Conservation (phyloP, 2,888 invertebrate species). For the Trichogramma evanescens region DNA sequence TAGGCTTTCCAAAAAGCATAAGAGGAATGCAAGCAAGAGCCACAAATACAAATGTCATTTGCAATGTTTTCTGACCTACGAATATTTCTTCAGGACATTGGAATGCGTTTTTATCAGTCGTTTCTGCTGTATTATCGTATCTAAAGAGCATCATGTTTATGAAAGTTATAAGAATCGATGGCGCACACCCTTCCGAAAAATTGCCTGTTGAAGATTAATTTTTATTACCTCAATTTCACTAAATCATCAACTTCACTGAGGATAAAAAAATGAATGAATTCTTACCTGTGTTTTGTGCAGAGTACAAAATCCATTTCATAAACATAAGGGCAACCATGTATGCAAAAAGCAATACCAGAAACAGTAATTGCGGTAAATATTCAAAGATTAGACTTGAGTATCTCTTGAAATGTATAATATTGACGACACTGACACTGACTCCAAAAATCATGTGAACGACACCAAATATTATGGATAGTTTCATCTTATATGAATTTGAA, state of each 20-base stretch:
- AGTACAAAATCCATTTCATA: conserved; percentile 77
- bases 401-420: conserved; percentile 64
- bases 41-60: conserved; percentile 57
- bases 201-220: conserved; percentile 22
- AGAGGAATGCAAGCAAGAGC: conserved; percentile 68
- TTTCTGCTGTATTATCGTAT: conserved; percentile 50
- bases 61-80: conserved; percentile 54
- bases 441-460: conserved; percentile 96
- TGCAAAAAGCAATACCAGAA: conserved; percentile 77
- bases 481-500: conserved; percentile 88
- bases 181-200: conserved; percentile 65
- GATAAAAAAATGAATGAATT: not conserved
- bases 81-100: conserved; percentile 53
- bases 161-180: conserved; percentile 92
- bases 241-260: not conserved
- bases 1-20: conserved; percentile 74
- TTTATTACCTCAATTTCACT: not conserved
- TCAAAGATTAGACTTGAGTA: conserved; percentile 66
- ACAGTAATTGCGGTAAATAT: conserved; percentile 85
- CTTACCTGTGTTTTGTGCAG: conserved; percentile 48
- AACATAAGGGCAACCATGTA: conserved; percentile 90
- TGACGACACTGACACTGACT: conserved; percentile 72
- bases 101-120: conserved; percentile 48
- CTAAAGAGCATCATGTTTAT: conserved; percentile 98
- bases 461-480: conserved; percentile 92